A percentile compares a stretch with the other conserved stretches of the same genome.
phyloP scores from a whole-genome alignment of 2,113 vertebrate species.

The Takifugu flavidus region DNA sequence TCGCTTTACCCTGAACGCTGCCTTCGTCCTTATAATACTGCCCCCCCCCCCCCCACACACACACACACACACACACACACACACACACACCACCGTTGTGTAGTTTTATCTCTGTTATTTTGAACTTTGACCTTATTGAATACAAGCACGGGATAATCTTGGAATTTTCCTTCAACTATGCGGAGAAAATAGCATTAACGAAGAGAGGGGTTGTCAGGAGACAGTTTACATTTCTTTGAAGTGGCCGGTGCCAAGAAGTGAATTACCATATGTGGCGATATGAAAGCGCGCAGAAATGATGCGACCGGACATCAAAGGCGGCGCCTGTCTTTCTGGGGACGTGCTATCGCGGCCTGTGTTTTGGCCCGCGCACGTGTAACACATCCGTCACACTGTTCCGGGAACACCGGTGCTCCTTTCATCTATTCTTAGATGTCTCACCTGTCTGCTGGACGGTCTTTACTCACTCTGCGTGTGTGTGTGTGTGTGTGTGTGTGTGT shows the following conservation, averaged over 20 bases:
- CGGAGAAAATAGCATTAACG: conserved; percentile 35
- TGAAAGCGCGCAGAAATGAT: conserved; percentile 48
- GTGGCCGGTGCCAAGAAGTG: conserved; percentile 48
- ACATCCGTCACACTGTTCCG: conserved; percentile 53
- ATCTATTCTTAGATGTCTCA: conserved; percentile 64
- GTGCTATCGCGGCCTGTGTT: conserved; percentile 28
- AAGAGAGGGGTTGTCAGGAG: conserved; percentile 25
- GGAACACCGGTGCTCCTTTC: conserved; percentile 52
- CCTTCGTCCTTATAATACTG: no score
- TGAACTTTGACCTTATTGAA: conserved; percentile 15
- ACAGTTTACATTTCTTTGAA: conserved; percentile 58
- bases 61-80: background rate
- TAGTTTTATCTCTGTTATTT: background rate
- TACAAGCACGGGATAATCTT: conserved; percentile 14
- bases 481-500: conserved; percentile 17
- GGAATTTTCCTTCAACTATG: conserved; percentile 11
- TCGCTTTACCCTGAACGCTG: no score
- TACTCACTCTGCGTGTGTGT: conserved; percentile 21
- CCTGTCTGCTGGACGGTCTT: conserved; percentile 35
- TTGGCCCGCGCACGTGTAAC: conserved; percentile 42
- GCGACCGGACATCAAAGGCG: conserved; percentile 50
- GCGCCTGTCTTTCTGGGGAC: conserved; percentile 10
- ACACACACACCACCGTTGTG: background rate
- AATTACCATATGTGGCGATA: conserved; percentile 66
- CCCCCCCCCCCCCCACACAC: background rate